Evolutionary conservation across 2,113 vertebrate genomes (phyloP).

Genomic region (Origma solitaria): DNA sequence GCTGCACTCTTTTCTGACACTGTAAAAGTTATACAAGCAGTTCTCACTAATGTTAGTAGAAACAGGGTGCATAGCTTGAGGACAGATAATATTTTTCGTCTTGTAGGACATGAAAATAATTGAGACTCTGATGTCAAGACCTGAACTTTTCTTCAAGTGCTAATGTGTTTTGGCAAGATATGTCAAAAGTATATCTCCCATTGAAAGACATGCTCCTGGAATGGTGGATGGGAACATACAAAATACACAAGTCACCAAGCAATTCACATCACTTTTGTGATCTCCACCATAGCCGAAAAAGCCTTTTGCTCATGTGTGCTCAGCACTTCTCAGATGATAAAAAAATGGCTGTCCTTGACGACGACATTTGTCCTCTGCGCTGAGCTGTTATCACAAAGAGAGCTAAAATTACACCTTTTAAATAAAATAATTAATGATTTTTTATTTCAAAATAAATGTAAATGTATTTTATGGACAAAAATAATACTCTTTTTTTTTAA

Average conservation of each 20-base stretch:
- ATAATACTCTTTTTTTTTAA: neutral
- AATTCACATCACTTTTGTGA: neutral
- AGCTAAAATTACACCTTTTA: neutral
- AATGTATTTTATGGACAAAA: neutral
- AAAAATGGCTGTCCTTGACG: neutral
- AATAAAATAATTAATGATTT: neutral
- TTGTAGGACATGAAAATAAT: slow-evolving; percentile 33
- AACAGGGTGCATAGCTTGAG: slow-evolving; percentile 10
- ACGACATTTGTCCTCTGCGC: neutral
- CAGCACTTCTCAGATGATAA: neutral
- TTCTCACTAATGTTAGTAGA: neutral
- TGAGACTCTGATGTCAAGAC: slow-evolving; percentile 38
- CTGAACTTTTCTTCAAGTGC: neutral
- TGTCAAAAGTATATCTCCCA: neutral
- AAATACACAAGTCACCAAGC: neutral
- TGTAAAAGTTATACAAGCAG: neutral
- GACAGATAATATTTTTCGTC: slow-evolving; percentile 31
- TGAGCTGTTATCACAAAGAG: neutral
- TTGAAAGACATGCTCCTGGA: neutral
- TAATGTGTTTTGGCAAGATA: neutral
- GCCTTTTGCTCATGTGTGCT: neutral
- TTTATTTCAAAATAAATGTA: neutral
- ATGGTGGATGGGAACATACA: neutral
- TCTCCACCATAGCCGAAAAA: neutral
- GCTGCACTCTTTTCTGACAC: neutral